phyloP scores from a whole-genome alignment of 1,140 invertebrate species.

The Megathymus violae region DNA sequence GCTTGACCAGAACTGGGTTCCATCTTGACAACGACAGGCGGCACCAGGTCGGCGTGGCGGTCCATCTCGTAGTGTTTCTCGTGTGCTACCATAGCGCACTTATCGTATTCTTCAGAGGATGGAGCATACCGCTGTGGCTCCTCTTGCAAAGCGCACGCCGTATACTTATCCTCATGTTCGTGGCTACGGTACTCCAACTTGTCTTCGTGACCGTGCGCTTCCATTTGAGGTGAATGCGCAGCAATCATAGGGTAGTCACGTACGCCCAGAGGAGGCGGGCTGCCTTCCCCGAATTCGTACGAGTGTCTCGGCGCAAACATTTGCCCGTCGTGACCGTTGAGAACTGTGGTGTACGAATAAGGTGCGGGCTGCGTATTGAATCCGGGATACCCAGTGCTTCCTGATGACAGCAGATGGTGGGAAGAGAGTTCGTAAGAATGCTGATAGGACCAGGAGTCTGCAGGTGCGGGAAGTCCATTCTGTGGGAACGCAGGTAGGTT shows the following conservation, averaged over 20 bases:
- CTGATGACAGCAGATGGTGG: conserved; percentile 88
- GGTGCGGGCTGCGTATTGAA: conserved; percentile 82
- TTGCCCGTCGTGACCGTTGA: conserved; percentile 87
- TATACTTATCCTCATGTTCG: conserved; percentile 84
- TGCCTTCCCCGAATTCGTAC: conserved; percentile 86
- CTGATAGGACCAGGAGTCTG: conserved; percentile 91
- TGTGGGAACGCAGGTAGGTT: conserved; percentile 87
- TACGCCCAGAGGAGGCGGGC: conserved; percentile 84
- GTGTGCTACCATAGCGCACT: conserved; percentile 80
- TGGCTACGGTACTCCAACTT: conserved; percentile 76
- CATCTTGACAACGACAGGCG: conserved; percentile 87
- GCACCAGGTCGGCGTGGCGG: conserved; percentile 71
- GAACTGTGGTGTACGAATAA: conserved; percentile 87
- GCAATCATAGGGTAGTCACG: conserved; percentile 88
- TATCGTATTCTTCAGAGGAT: conserved; percentile 83
- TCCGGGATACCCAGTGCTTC: conserved; percentile 86
- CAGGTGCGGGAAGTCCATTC: conserved; percentile 86
- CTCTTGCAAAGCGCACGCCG: conserved; percentile 84
- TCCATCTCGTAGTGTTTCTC: conserved; percentile 83
- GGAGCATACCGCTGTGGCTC: conserved; percentile 85
- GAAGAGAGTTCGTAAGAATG: conserved; percentile 90
- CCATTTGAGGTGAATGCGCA: conserved; percentile 86
- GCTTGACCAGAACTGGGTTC: conserved; percentile 85
- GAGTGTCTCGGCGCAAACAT: conserved; percentile 85
- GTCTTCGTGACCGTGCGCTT: conserved; percentile 83